These are phyloP conservation scores for Tryphoninae sp. DNA, from an alignment of 2,888 invertebrate species.

Conservation along the genomic window DNA sequence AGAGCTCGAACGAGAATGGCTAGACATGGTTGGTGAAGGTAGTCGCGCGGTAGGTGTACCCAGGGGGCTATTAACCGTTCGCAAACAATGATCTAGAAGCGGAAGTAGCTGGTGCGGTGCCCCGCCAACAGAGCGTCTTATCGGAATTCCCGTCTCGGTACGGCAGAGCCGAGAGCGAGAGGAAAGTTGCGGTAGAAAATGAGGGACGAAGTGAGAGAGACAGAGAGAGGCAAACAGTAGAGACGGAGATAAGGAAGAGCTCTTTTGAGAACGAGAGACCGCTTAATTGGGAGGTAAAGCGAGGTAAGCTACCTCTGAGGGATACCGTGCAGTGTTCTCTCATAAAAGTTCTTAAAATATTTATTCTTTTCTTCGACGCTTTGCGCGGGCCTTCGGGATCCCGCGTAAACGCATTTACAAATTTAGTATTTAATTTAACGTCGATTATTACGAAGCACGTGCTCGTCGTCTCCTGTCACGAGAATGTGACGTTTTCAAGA, in stretches of 20 bases:
- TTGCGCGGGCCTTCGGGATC: not conserved
- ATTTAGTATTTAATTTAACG: not conserved
- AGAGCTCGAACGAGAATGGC: constrained; percentile 56
- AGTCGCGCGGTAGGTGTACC: constrained; percentile 73
- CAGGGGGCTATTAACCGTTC: constrained; percentile 80
- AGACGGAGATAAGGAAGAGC: constrained; percentile 57
- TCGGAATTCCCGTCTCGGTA: constrained; percentile 76
- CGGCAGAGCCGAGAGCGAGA: constrained; percentile 57
- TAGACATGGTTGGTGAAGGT: constrained; percentile 46
- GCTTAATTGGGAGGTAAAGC: constrained; percentile 72
- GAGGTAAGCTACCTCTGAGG: constrained; percentile 35
- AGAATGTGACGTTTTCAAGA: no score
- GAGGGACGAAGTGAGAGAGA: constrained; percentile 55
- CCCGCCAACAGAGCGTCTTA: constrained; percentile 70
- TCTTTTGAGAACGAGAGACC: constrained; percentile 71
- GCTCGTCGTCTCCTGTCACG: no score
- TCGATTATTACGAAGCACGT: not conserved
- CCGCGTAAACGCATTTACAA: constrained; percentile 23
- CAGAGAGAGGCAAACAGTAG: constrained; percentile 43
- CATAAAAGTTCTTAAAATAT: constrained; percentile 60
- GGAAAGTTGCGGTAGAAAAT: constrained; percentile 53
- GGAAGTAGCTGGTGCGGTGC: constrained; percentile 74
- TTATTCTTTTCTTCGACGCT: constrained; percentile 33
- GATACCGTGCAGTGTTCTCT: constrained; percentile 16
- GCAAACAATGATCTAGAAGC: constrained; percentile 80